These are phyloP conservation scores for Hylaea fasciaria DNA, from an alignment of 2,888 invertebrate species.

Conservation along the genomic window DNA sequence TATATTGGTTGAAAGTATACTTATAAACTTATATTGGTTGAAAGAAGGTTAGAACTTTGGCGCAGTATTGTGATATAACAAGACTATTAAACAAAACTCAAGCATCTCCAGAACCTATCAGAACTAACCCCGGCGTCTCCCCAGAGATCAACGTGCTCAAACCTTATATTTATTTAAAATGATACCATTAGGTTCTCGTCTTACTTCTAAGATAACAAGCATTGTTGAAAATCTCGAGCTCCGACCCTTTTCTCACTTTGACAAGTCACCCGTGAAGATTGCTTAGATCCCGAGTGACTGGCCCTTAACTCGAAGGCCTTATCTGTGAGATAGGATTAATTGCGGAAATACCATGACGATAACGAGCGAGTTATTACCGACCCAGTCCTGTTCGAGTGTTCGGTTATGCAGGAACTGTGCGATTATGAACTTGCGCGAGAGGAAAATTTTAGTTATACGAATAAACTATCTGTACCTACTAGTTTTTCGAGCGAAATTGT, in stretches of 20 bases:
- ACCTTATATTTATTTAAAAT: conserved; percentile 75
- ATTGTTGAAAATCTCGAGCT: conserved; percentile 83
- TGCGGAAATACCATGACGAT: conserved; percentile 81
- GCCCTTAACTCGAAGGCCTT: conserved; percentile 82
- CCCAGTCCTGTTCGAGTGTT: conserved; percentile 57
- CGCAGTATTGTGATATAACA: no score
- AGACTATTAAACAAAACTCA: conserved; percentile 2
- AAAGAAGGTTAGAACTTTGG: no score
- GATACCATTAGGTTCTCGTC: conserved; percentile 81
- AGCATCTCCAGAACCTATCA: conserved; percentile 8
- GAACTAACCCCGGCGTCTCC: conserved; percentile 33
- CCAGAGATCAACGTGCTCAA: conserved; percentile 44
- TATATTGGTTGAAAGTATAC: no score
- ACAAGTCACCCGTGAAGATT: conserved; percentile 84
- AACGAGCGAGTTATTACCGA: conserved; percentile 77
- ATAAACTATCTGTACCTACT: no score
- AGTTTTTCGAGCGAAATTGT: no score
- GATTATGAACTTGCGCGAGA: conserved; percentile 14
- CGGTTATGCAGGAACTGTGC: conserved; percentile 38
- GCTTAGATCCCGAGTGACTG: conserved; percentile 82
- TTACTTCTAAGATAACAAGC: conserved; percentile 83
- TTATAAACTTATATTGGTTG: no score
- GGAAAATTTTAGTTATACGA: background rate
- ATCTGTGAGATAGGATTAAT: conserved; percentile 81
- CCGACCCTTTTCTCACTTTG: conserved; percentile 83